Base-by-base conservation (phyloP, 2,113 vertebrate genomes). In the Crotalus viridis region DNA sequence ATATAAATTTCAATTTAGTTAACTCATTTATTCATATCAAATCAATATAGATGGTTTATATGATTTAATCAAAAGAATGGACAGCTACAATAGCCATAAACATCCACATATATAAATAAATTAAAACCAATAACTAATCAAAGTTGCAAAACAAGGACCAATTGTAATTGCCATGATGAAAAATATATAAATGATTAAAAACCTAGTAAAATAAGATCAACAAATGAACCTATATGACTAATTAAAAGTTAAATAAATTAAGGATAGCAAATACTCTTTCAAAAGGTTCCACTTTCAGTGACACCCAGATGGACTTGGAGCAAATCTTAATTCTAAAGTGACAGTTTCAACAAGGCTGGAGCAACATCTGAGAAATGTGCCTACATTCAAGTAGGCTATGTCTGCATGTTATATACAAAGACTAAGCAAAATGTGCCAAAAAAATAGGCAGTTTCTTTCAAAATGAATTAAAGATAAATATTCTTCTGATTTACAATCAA, bases 1-100 rank as follows among this genome's bases (percentile, higher is more conserved):
- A 85, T 10, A 94, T 89, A 95, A 91, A 26, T 90, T 91, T 3
- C 19, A 94, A 19, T n/a, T 81, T 81, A 81, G 33, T 81, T 43
- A 81, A 81, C 19, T 81, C 7, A 43, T 43, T 81, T 43, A 81
- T 81, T 81, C 19, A 43, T 9, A 43, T 81, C 33, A 81, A 81
- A 81, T 43, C 74, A 43, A 3, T 81, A 22, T 33, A 81, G 74
- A 81, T 81, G 7, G 33, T 39, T 81, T 21, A 81, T 81, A 81
- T 43, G 74, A 33, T 81, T 81, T 81, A 43, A 43, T 1, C 74
- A 81, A 81, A 56, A 81, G 8, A 43, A 43, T 43, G 17, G 33
- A 21, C 33, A 81, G 8, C 74, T 43, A 10, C 7, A 81, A 81
- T 21, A 43, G 74, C 3, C 7, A 81, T 21, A 81, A 81, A 81